phyloP scores from a whole-genome alignment of 2,113 vertebrate genomes.

The Danionella cerebrum region DNA sequence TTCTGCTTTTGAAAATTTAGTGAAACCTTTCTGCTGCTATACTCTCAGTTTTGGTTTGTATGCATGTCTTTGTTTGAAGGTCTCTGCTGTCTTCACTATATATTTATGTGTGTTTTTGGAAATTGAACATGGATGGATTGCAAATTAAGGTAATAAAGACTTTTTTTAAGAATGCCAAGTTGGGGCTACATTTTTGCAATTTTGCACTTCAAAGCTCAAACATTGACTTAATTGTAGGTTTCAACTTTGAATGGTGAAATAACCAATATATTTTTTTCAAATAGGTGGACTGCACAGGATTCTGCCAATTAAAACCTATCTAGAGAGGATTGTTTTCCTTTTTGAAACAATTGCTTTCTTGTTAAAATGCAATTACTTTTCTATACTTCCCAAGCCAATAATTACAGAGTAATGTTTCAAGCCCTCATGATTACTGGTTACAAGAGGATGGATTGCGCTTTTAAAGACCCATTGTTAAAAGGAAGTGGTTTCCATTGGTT shows the following conservation, averaged over 20 bases:
- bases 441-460: background rate
- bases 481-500: background rate
- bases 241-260: background rate
- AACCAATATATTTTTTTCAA: background rate
- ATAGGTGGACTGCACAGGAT: background rate
- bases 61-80: background rate
- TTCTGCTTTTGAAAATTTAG: slow-evolving; percentile 9
- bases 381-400: background rate
- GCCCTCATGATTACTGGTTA: slow-evolving; percentile 32
- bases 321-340: too few relatives aligned
- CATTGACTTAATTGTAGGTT: background rate
- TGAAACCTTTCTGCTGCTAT: background rate
- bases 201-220: too few relatives aligned
- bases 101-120: slow-evolving; percentile 21
- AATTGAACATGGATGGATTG: background rate
- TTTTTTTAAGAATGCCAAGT: background rate
- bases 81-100: slow-evolving; percentile 21
- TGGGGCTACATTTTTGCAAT: too few relatives aligned
- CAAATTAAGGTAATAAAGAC: slow-evolving; percentile 9
- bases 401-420: slow-evolving; percentile 54
- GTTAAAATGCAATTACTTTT: background rate
- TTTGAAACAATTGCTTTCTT: slow-evolving; percentile 15
- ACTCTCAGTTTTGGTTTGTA: background rate
- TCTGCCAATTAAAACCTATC: background rate
- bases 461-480: slow-evolving; percentile 6